Conservation (phyloP, 2,113 vertebrate species). For the Salvelinus fontinalis region DNA sequence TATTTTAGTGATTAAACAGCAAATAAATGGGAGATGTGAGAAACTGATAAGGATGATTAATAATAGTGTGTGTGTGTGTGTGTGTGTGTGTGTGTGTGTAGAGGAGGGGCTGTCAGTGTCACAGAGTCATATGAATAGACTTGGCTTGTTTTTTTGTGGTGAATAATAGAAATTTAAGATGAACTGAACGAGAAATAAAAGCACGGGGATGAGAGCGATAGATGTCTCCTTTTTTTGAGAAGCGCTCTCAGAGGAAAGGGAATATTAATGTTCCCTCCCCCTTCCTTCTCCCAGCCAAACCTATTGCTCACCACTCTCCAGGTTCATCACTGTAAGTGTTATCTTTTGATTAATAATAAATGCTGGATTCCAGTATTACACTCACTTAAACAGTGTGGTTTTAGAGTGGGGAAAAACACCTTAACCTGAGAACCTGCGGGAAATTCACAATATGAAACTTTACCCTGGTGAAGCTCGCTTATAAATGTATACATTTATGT, state of each 20-base stretch:
- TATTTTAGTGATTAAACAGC: constrained; percentile 84
- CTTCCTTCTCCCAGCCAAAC: constrained; percentile 37
- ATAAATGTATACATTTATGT: too few relatives aligned
- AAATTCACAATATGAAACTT: background rate
- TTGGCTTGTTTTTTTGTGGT: constrained; percentile 69
- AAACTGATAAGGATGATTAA: constrained; percentile 74
- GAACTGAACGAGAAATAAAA: constrained; percentile 70
- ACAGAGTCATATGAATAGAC: constrained; percentile 66
- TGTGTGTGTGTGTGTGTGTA: constrained; percentile 22
- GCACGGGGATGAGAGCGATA: constrained; percentile 63
- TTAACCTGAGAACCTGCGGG: constrained; percentile 21
- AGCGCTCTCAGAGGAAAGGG: constrained; percentile 55
- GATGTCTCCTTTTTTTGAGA: constrained; percentile 50
- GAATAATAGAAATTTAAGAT: constrained; percentile 78
- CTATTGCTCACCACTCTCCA: constrained; percentile 36
- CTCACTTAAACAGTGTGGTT: constrained; percentile 58
- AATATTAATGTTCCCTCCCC: constrained; percentile 50
- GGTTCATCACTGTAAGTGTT: constrained; percentile 36
- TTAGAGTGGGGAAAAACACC: constrained; percentile 37
- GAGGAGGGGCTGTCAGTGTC: constrained; percentile 59
- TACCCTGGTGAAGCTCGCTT: too few relatives aligned
- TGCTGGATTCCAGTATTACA: constrained; percentile 53
- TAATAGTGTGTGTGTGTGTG: constrained; percentile 43
- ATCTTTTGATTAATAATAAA: constrained; percentile 66
- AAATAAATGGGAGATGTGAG: constrained; percentile 74